phyloP scores from a whole-genome alignment of 2,113 vertebrate genomes.

The Oriolus oriolus region DNA sequence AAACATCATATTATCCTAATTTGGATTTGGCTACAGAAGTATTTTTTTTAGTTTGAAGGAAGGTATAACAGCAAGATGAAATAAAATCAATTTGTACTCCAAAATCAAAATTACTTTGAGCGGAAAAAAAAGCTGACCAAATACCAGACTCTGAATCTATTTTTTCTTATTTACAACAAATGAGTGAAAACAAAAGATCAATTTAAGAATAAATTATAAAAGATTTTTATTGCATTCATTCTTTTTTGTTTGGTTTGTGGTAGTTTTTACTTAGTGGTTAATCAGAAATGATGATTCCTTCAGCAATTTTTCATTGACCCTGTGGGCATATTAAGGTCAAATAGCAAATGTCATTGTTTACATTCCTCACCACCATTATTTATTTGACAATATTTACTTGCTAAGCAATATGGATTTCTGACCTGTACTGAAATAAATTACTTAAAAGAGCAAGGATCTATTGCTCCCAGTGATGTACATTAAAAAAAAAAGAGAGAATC shows the following conservation, averaged over 20 bases:
- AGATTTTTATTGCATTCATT: background rate
- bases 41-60: background rate
- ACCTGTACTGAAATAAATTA: background rate
- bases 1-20: background rate
- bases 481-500: background rate
- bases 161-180: background rate
- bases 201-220: background rate
- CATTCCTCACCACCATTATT: slow-evolving; percentile 4
- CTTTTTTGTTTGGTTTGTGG: background rate
- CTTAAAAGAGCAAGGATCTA: background rate
- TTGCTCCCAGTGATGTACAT: background rate
- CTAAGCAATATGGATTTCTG: background rate
- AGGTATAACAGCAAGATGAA: background rate
- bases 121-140: rapidly evolving
- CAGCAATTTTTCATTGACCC: background rate
- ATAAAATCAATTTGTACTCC: background rate
- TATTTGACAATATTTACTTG: slow-evolving; percentile 9
- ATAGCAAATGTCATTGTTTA: slow-evolving; percentile 8
- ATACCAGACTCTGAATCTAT: background rate
- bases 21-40: background rate
- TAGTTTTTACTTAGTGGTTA: background rate
- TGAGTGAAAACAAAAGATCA: background rate
- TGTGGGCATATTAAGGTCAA: background rate
- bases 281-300: background rate
- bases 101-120: background rate